Percentiles rank a stretch among this genome's conserved stretches.
These are phyloP conservation scores for Tetranychus cinnabarinus DNA, from an alignment of 1,140 invertebrate species.

Conservation along the genomic window DNA sequence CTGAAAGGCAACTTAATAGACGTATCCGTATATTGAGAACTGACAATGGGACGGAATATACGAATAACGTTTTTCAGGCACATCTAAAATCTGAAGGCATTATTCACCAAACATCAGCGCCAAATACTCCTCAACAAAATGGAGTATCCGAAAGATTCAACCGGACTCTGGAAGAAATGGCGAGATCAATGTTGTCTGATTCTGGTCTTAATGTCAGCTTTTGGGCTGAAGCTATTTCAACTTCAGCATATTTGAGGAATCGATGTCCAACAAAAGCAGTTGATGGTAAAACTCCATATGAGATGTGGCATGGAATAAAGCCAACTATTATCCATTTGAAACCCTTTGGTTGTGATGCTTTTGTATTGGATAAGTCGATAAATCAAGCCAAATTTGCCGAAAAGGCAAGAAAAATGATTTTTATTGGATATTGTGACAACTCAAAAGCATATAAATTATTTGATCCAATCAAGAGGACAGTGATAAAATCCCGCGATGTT, in stretches of 20 bases:
- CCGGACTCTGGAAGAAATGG: conserved; percentile 1
- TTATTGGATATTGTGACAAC: too few relatives aligned
- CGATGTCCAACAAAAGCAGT: not conserved
- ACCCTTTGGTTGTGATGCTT: conserved; percentile 19
- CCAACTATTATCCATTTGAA: conserved; percentile 15
- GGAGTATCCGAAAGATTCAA: not conserved
- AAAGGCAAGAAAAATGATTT: too few relatives aligned
- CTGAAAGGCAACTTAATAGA: conserved; percentile 1
- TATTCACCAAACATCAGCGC: conserved; percentile 1
- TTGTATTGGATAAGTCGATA: not conserved
- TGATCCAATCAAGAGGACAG: too few relatives aligned
- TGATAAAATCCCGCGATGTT: too few relatives aligned
- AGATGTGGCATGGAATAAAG: conserved; percentile 16
- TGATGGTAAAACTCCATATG: conserved; percentile 13
- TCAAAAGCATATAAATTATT: too few relatives aligned
- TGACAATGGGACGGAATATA: conserved; percentile 9
- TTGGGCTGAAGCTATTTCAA: conserved; percentile 11
- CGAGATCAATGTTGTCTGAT: conserved; percentile 9
- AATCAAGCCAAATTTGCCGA: too few relatives aligned
- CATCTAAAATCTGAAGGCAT: not conserved
- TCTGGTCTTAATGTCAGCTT: conserved; percentile 5
- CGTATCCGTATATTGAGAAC: conserved; percentile 2
- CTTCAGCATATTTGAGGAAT: conserved; percentile 12
- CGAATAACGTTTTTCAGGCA: not conserved
- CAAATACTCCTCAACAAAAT: not conserved